A percentile compares a stretch with the other conserved stretches of the same genome.
These are phyloP conservation scores for Entomobrya proxima DNA, from an alignment of 2,888 invertebrate species.

Conservation along the genomic window DNA sequence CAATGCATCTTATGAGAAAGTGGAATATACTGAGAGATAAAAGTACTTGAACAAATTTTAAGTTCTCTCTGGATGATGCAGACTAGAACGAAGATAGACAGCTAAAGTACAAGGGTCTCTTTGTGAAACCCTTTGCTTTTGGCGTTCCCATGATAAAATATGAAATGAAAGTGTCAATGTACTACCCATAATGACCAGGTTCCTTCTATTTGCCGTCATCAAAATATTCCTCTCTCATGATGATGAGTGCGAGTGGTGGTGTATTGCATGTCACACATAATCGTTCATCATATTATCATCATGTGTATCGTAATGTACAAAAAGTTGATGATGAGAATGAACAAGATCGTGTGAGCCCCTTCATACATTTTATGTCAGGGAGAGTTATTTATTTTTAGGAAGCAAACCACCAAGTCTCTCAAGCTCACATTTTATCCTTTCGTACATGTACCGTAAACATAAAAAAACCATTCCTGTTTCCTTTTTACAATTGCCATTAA, in stretches of 20 bases:
- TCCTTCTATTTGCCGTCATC: slow-evolving; percentile 55
- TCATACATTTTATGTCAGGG: not conserved
- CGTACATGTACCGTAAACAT: not conserved
- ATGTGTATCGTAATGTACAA: not conserved
- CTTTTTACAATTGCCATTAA: slow-evolving; percentile 26
- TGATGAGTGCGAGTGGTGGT: not conserved
- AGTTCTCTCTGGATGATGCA: not conserved
- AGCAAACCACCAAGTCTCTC: not conserved
- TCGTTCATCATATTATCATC: slow-evolving; percentile 31
- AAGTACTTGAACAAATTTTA: not conserved
- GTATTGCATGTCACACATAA: slow-evolving; percentile 51
- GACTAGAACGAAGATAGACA: not conserved
- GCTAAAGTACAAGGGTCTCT: slow-evolving; percentile 24
- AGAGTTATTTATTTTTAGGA: not conserved
- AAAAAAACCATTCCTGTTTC: slow-evolving; percentile 20
- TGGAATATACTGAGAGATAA: not conserved
- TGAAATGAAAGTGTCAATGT: slow-evolving; percentile 63
- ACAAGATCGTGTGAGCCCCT: not conserved
- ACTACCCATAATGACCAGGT: slow-evolving; percentile 63
- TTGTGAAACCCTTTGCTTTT: slow-evolving; percentile 44
- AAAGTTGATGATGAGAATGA: slow-evolving; percentile 25
- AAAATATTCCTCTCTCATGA: slow-evolving; percentile 34
- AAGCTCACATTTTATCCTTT: not conserved
- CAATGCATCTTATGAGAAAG: slow-evolving; percentile 49
- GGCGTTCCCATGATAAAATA: slow-evolving; percentile 61